Evolutionary conservation across 2,113 vertebrate genomes (phyloP).

Genomic region (Siniperca chuatsi): DNA sequence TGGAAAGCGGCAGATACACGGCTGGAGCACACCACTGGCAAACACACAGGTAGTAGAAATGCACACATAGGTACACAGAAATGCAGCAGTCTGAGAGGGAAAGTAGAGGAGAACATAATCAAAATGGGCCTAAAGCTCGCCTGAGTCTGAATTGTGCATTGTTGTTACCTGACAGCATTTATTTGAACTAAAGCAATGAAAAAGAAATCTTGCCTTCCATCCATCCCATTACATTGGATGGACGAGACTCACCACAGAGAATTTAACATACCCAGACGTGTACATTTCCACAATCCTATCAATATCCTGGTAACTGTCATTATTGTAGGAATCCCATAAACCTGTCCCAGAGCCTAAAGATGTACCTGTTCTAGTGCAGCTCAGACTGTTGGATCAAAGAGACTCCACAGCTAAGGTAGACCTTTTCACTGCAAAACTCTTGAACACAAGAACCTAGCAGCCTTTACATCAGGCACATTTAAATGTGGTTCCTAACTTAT

Average conservation of each 20-base stretch:
- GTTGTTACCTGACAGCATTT: neutral
- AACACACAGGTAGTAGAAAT: slow-evolving; percentile 66
- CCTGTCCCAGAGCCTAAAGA: slow-evolving; percentile 78
- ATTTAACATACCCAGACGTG: neutral
- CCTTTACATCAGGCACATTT: neutral
- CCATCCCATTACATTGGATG: neutral
- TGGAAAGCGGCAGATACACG: slow-evolving; percentile 85
- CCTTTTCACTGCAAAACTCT: neutral
- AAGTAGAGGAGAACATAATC: neutral
- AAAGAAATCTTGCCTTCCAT: neutral
- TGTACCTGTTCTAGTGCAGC: slow-evolving; percentile 83
- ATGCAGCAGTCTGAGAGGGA: neutral
- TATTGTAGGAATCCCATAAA: slow-evolving; percentile 66
- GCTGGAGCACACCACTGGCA: slow-evolving; percentile 85
- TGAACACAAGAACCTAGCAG: neutral
- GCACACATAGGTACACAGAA: neutral
- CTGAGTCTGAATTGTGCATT: neutral
- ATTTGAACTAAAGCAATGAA: neutral
- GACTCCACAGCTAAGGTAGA: slow-evolving; percentile 87
- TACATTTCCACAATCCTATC: neutral
- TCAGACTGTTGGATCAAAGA: slow-evolving; percentile 87
- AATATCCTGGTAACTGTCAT: slow-evolving; percentile 8
- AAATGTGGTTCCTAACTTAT: neutral
- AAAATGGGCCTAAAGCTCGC: neutral
- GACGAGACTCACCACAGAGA: neutral